Conservation (phyloP, 2,797 vertebrate species). For the Helostoma temminkii region DNA sequence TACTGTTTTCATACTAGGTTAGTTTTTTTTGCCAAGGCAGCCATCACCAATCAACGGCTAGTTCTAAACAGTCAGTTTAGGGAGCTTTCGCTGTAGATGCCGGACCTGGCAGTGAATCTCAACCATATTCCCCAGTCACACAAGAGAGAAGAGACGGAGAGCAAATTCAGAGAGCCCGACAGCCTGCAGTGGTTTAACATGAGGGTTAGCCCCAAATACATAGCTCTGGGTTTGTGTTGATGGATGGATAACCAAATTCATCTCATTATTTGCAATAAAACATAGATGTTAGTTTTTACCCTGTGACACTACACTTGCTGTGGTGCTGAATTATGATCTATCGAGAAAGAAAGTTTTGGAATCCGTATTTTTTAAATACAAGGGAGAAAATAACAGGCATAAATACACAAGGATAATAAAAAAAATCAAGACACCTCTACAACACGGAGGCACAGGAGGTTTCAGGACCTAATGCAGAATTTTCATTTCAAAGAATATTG, state of each 20-base stretch:
- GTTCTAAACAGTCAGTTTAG: slow-evolving; percentile 72
- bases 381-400: slow-evolving; percentile 42
- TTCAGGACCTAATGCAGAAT: slow-evolving; percentile 42
- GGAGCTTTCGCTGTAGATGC: slow-evolving; percentile 65
- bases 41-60: slow-evolving; percentile 83
- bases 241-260: slow-evolving; percentile 80
- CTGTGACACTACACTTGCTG: slow-evolving; percentile 60
- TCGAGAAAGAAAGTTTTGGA: slow-evolving; percentile 30
- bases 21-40: slow-evolving; percentile 87
- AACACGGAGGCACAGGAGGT: slow-evolving; percentile 51
- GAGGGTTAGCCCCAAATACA: slow-evolving; percentile 69
- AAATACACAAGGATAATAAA: slow-evolving; percentile 43
- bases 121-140: slow-evolving; percentile 65
- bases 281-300: slow-evolving; percentile 70
- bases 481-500: slow-evolving; percentile 54
- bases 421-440: slow-evolving; percentile 45
- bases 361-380: slow-evolving; percentile 39
- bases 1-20: slow-evolving; percentile 86
- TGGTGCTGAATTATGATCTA: slow-evolving; percentile 57
- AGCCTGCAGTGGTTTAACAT: slow-evolving; percentile 73
- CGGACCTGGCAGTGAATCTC: slow-evolving; percentile 69
- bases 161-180: slow-evolving; percentile 69
- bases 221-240: slow-evolving; percentile 73
- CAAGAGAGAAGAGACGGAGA: slow-evolving; percentile 63
- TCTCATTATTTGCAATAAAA: slow-evolving; percentile 78